Evolutionary conservation across 2,888 invertebrate genomes (phyloP), one percentile per base, ranked within the genome.

Genomic region (Anthophora plumipes): DNA sequence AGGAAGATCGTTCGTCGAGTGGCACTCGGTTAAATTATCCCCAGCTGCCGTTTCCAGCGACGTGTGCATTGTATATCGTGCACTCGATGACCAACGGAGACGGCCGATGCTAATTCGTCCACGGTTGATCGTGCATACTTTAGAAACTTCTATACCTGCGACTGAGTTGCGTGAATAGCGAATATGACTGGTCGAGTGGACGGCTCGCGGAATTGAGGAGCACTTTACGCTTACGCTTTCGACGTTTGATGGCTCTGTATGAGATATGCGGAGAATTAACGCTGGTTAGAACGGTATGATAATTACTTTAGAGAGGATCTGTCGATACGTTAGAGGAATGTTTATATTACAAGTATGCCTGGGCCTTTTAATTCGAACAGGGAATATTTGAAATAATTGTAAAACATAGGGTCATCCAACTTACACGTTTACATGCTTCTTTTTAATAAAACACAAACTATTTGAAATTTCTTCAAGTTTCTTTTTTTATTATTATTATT

Each of bases 1-100:
- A 78, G 78, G 76, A 78, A 82, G 80, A 81, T 80, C 84, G 50
- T 71, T 55, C 71, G 59, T 20, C 55, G 79, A 82, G 74, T 79
- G 75, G 73, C 67, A 41, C 60, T 71, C 59, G 52, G 59, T 43
- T 61, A 68, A 67, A 82, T 87, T 80, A 84, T 83, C 82, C 73
- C 12, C 7, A 22, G 39, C 68, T 25, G 20, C 77, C 68, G 64
- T 66, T 70, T 74, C 63, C 74, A 78, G 71, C 78, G 66, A 79
- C 79, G 80, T 78, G 79, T 79, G 77, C 77, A 55, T 63, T 50
- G 57, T 55, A 60, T 55, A 43, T 37, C 22, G 37, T 17, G 14
- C 52, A 12, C 48, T 67, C 46, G 12, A 31, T 37, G 43, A 37
- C 17, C 50, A 11, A 20, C 52, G 25, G 39, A 41, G n/a, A 63